Conservation (phyloP, 2,113 vertebrate species). For the Bettongia penicillata region DNA sequence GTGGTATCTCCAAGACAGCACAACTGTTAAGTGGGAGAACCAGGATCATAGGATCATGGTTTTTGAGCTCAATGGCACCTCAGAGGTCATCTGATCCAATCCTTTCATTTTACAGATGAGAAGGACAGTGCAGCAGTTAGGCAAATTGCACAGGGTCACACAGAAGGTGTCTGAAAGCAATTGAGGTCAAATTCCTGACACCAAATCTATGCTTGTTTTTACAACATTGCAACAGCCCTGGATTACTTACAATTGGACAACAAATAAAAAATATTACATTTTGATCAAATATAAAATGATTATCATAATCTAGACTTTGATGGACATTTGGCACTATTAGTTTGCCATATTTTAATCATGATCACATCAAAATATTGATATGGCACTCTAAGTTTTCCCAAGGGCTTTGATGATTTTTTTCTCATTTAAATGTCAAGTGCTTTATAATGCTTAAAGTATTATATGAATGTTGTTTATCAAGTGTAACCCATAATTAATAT, state of each 20-base stretch:
- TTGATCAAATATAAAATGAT: not conserved
- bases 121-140: not conserved
- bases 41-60: not conserved
- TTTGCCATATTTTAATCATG: not conserved
- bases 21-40: not conserved
- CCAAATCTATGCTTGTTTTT: not conserved
- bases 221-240: not conserved
- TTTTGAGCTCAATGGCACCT: not conserved
- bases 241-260: not conserved
- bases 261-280: not conserved
- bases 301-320: not conserved
- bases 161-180: not conserved
- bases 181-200: not conserved
- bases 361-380: not conserved
- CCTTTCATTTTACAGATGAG: not conserved
- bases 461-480: not conserved
- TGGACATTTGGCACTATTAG: not conserved
- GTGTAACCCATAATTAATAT: not conserved
- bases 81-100: not conserved
- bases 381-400: not conserved
- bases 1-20: not conserved
- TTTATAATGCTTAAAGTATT: not conserved
- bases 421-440: not conserved
- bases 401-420: not conserved
- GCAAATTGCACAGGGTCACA: not conserved